phyloP scores from a whole-genome alignment of 2,888 invertebrate genomes.

The Apotomis turbidana region DNA sequence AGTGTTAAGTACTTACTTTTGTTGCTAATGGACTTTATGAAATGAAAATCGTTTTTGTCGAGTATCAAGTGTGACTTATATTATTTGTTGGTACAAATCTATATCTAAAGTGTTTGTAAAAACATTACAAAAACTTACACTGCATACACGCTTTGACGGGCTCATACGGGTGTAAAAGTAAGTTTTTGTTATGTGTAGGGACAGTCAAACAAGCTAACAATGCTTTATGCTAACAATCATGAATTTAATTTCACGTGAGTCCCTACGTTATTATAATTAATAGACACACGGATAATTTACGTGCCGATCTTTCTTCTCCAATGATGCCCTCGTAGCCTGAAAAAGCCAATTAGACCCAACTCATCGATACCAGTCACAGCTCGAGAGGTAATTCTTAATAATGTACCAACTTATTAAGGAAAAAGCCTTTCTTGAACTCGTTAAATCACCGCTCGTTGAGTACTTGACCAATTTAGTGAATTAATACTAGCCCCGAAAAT shows the following conservation, averaged over 20 bases:
- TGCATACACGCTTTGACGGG: no score
- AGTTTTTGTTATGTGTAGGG: no score
- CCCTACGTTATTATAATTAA: conserved; percentile 1
- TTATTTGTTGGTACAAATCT: no score
- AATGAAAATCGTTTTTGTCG: no score
- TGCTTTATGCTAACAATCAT: no score
- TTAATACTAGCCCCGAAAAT: background rate
- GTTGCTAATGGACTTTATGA: no score
- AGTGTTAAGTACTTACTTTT: no score
- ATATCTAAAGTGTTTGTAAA: no score
- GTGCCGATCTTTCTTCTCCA: conserved; percentile 18
- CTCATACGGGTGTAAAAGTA: no score
- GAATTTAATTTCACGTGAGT: background rate
- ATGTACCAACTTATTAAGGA: conserved; percentile 28
- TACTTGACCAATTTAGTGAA: conserved; percentile 9
- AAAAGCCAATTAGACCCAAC: conserved; percentile 35
- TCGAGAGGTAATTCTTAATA: conserved; percentile 34
- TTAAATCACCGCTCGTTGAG: conserved; percentile 21
- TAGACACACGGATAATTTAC: background rate
- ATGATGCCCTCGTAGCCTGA: conserved; percentile 13
- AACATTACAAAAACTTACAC: no score
- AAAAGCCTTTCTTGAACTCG: conserved; percentile 19
- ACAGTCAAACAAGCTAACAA: no score
- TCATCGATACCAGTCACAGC: conserved; percentile 35
- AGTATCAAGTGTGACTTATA: no score